Evolutionary conservation across 2,113 vertebrate genomes (phyloP), one percentile per base, ranked within the genome.

Genomic region (Poicephalus gulielmi): DNA sequence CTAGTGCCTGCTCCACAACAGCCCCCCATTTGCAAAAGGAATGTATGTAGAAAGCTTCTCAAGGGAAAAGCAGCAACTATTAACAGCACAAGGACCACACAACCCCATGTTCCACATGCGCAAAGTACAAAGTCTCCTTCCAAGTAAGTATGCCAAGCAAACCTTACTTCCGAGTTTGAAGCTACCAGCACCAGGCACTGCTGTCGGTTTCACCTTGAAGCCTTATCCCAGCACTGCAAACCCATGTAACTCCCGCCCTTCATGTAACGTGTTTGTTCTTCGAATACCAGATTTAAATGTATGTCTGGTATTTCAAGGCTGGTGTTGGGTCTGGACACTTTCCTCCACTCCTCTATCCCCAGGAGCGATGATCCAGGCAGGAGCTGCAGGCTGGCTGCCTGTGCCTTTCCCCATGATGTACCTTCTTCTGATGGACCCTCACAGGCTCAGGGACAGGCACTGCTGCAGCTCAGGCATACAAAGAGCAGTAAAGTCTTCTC

Each of bases 91-190:
- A 71, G 50, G 79, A 37, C 50, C 28, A 10, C 7, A 24, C 76
- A 33, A 50, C 5, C 59, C 63, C 68, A 23, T 9, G 0, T 33
- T 49, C 64, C 50, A 4, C 1, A 0, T 1, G 1, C 7, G 0
- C 46, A 20, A 3, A 90, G 90, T 30, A 74, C 88, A 77, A 76
- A 93, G 88, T 86, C 83, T 88, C 33, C 77, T 69, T 10, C 16
- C n/a, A 52, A 63, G 57, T 13, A 8, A 35, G 33, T 2, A 1
- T 1, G 3, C 4, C 20, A 2, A 63, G 83, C 27, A 27, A 25
- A 44, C 0, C 1, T 7, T 4, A 13, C 62, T 57, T 39, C 67
- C 35, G 11, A 3, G 50, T 4, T 6, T 16, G 79, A 33, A 60
- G 92, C 69, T 28, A 50, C n/a, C 83, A 50, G 83, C 70, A 52